Base-by-base conservation (phyloP, 2,888 invertebrate species). In the Girardia tigrina region DNA sequence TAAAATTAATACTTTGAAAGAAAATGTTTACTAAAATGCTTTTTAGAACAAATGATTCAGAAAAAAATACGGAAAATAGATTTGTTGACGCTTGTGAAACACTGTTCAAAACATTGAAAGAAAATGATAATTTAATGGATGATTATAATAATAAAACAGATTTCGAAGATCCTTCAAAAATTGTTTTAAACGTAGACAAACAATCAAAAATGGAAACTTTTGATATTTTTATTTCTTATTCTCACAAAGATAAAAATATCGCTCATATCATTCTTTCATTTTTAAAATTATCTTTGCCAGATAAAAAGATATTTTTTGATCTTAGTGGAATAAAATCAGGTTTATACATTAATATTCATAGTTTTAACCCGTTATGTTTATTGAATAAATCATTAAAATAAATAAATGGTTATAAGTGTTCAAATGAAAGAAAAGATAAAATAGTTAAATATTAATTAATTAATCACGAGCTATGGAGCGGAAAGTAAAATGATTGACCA, bases 191-290 rank as follows among this genome's bases (percentile, higher is more conserved):
- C 23, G n/a, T n/a, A n/a, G 4, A 12, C 23, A 23, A 56, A 8
- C 56, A 56, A 56, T 56, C 56, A 20, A 4, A 6, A 56, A 56
- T 20, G 4, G 56, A 56, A 56, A 8, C 6, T 2, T 56, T 56
- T 77, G 83, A 83, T 78, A 79, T 83, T 12, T 82, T 83, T 78
- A 80, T 83, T 8, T 83, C 83, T 0, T 83, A 83, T 76, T 79
- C 80, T 0, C 82, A 83, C 77, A 79, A 78, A 71, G 79, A 79
- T 72, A 78, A 80, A 1, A 74, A 77, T 4, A 75, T 79, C 72
- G 81, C 82, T 14, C 78, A 80, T 73, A 27, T 77, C 16, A 70
- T 82, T n/a, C 76, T 81, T 16, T 73, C 79, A 0, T 75, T 74
- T 2, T 78, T 82, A 42, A 75, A 78, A 42, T 74, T 77, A n/a